Base-by-base conservation (phyloP, 64 coral and sea anemone species). In the Hydrozoanthus tunicans region DNA sequence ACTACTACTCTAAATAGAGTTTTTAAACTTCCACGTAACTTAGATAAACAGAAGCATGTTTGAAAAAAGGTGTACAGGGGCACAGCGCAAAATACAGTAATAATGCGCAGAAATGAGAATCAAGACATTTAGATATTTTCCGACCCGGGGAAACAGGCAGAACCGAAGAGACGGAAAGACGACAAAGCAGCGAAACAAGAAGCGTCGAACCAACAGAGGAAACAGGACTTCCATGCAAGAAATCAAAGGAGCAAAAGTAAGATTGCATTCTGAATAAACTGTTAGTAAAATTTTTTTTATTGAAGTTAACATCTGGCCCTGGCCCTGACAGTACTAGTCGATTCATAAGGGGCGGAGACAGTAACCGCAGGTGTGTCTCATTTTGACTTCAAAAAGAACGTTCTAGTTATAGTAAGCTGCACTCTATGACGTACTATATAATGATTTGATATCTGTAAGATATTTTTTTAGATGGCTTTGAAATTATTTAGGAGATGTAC, bases 401-500 rank as follows among this genome's bases (percentile, higher is more conserved):
- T 27, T 27, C 70, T 73, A 73, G 25, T 73, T 73, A 73, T 27
- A 73, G 70, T 73, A 73, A 73, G 26, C 70, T 32, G 70, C 70
- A 73, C 70, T 73, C 70, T 73, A 73, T 73, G 70, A 25, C 70
- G 70, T 73, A 73, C 70, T 73, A 73, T 73, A 43, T 73, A 73
- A 88, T 88, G 63, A 56, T 88, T 88, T 88, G 65, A 88, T 88
- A 73, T 88, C 53, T 88, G 83, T 51, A 73, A 88, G 83, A 67
- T 88, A 88, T 70, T 88, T 73, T 3, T 57, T 72, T 52, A 9
- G 73, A 73, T 73, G 43, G 12, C 66, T 88, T 88, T 88, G 83
- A 88, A 88, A 73, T 88, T 73, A 88, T 56, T 88, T 56, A 88
- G 62, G 83, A 88, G 83, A 88, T 55, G 83, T 71, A 86, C 14